Conservation (phyloP, 23 tunicate species). For the Trididemnum miniatum region DNA sequence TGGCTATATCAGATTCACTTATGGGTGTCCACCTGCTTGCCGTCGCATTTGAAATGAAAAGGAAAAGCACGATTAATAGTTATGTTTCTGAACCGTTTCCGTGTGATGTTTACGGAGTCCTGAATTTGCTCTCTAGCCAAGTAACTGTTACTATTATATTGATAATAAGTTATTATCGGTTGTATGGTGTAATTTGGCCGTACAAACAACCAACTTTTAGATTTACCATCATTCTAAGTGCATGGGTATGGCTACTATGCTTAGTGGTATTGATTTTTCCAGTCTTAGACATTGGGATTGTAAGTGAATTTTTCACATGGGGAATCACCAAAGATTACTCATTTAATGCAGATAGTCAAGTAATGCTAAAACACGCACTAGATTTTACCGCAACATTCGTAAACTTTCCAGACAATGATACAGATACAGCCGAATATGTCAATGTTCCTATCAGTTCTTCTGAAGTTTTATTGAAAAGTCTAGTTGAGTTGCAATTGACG, state of each 20-base stretch:
- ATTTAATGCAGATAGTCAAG: too few species aligned
- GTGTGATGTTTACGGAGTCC: not conserved
- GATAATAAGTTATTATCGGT: too few species aligned
- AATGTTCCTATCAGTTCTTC: too few species aligned
- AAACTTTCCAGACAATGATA: too few species aligned
- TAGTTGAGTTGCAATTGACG: too few species aligned
- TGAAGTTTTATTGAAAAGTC: too few species aligned
- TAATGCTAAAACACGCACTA: too few species aligned
- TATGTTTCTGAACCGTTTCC: not conserved
- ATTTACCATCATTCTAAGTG: not conserved
- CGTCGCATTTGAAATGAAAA: not conserved
- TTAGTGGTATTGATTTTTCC: not conserved
- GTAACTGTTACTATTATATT: not conserved
- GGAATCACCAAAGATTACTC: not conserved
- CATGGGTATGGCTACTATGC: not conserved
- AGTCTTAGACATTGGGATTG: not conserved
- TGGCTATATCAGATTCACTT: not conserved
- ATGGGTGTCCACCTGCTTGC: not conserved
- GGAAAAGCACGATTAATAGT: not conserved
- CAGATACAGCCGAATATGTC: too few species aligned
- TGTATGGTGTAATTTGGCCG: not conserved
- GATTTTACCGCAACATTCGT: too few species aligned
- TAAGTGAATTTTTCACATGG: not conserved
- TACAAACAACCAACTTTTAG: not conserved
- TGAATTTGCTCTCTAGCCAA: not conserved